Conservation (phyloP, 2,888 invertebrate species). For the Seira musarum region DNA sequence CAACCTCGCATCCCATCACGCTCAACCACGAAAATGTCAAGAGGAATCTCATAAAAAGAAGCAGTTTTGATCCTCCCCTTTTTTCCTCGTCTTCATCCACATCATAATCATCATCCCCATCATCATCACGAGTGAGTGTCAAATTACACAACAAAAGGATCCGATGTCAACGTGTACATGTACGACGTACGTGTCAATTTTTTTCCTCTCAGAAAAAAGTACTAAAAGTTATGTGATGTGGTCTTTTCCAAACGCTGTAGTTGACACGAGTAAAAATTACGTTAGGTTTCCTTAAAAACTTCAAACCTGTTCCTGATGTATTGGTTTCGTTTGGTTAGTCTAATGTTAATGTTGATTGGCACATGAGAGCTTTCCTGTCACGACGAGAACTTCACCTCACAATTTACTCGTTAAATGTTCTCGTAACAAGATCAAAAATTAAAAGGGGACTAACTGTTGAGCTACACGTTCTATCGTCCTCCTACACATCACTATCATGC, state of each 20-base stretch:
- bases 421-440: too few relatives aligned
- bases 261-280: background rate
- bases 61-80: background rate
- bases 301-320: too few relatives aligned
- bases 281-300: background rate
- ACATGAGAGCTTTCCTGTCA: background rate
- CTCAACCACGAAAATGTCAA: background rate
- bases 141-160: conserved; percentile 1
- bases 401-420: too few relatives aligned
- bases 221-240: too few relatives aligned
- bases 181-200: background rate
- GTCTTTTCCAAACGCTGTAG: background rate
- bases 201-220: too few relatives aligned
- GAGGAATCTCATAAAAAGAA: background rate
- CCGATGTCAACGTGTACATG: background rate
- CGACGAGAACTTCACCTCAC: background rate
- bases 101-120: background rate
- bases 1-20: background rate
- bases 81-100: background rate
- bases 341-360: background rate
- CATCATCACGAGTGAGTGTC: background rate
- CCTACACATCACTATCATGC: background rate
- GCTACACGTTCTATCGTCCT: too few relatives aligned
- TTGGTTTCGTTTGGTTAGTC: too few relatives aligned
- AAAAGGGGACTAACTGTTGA: too few relatives aligned